phyloP scores from a whole-genome alignment of 2,797 vertebrate species.

The Xenops minutus region DNA sequence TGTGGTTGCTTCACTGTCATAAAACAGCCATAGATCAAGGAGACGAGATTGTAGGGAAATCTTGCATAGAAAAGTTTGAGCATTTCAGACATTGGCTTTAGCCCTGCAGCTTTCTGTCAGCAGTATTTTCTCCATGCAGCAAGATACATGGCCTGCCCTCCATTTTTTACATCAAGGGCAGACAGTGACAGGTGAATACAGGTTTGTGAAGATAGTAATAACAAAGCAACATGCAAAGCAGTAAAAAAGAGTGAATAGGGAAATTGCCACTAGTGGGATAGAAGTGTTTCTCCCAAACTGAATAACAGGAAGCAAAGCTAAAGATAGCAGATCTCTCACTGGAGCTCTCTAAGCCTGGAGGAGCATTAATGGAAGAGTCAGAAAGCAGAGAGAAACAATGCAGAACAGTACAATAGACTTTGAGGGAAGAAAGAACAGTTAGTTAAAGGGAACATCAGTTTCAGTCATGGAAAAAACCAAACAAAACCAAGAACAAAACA shows the following conservation, averaged over 20 bases:
- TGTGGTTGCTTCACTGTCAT: constrained; percentile 37
- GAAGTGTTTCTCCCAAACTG: neutral
- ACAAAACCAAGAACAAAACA: neutral
- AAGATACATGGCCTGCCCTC: neutral
- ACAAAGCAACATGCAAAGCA: constrained; percentile 37
- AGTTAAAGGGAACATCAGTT: neutral
- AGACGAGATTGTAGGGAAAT: constrained; percentile 17
- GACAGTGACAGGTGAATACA: neutral
- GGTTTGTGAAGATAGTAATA: constrained; percentile 19
- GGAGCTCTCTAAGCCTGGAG: neutral
- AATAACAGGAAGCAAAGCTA: neutral
- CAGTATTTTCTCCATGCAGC: constrained; percentile 4
- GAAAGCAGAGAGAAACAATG: neutral
- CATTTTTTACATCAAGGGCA: constrained; percentile 36
- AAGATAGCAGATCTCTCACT: neutral
- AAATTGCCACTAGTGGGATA: neutral
- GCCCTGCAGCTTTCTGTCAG: constrained; percentile 6
- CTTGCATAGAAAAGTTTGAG: constrained; percentile 18
- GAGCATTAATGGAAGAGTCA: neutral
- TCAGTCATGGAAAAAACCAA: neutral
- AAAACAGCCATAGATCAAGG: constrained; percentile 50
- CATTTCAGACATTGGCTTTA: constrained; percentile 30
- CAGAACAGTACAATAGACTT: neutral
- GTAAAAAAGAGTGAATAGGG: neutral
- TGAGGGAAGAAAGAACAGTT: neutral